These are phyloP conservation scores for Sylvilagus floridanus DNA, from an alignment of 2,797 vertebrate species.

Conservation along the genomic window DNA sequence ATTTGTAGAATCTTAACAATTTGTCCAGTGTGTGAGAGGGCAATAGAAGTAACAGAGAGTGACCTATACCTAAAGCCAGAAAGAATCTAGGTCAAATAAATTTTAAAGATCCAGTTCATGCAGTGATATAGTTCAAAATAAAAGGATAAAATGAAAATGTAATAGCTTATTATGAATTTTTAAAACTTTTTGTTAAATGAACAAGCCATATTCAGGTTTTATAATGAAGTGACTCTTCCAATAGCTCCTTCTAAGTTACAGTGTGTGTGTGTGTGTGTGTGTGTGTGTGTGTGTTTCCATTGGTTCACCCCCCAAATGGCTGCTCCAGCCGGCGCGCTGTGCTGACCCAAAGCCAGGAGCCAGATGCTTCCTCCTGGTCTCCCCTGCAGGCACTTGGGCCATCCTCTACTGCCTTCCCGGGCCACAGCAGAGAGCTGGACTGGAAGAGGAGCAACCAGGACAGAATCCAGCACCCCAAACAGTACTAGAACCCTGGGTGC, in stretches of 20 bases:
- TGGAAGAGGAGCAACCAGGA: too few species aligned
- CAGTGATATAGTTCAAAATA: neutral
- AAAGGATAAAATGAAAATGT: neutral
- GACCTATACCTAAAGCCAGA: neutral
- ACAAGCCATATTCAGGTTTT: neutral
- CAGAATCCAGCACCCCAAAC: too few species aligned
- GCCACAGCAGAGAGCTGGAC: too few species aligned
- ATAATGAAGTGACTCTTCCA: neutral
- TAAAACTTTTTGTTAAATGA: neutral
- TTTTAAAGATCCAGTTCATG: slow-evolving; percentile 2
- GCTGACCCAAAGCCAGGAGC: too few species aligned
- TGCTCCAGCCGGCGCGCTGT: too few species aligned
- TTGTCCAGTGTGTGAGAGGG: neutral
- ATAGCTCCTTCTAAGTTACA: neutral
- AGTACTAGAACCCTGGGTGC: too few species aligned
- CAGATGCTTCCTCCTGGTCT: too few species aligned
- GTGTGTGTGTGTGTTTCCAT: too few species aligned
- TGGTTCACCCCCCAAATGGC: too few species aligned
- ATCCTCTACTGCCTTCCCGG: too few species aligned
- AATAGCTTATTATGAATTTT: slow-evolving; percentile 31
- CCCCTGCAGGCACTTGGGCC: too few species aligned
- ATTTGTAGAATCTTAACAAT: neutral
- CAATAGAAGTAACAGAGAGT: neutral
- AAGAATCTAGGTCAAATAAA: slow-evolving; percentile 3
- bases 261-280: neutral